phyloP scores from a whole-genome alignment of 1,140 invertebrate genomes.

The Drosophila yakuba region DNA sequence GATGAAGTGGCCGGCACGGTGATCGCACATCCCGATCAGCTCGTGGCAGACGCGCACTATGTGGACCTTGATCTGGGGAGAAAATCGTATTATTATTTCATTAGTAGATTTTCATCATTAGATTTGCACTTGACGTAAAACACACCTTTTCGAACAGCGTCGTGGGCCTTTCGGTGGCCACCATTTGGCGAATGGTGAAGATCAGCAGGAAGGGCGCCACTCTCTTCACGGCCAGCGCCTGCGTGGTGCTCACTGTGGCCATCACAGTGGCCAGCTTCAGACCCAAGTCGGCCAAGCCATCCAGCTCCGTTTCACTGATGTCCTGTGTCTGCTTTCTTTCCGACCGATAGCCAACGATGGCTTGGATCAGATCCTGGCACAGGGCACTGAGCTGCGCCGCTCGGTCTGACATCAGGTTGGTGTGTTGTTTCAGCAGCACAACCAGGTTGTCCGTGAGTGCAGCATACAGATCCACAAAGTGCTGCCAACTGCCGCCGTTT shows the following conservation, averaged over 20 bases:
- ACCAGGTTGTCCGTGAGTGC: slow-evolving; percentile 57
- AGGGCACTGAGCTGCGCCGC: slow-evolving; percentile 69
- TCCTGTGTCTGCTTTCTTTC: slow-evolving; percentile 67
- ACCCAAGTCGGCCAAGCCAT: slow-evolving; percentile 69
- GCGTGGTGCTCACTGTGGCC: slow-evolving; percentile 51
- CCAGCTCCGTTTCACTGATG: slow-evolving; percentile 61
- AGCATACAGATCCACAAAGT: slow-evolving; percentile 57
- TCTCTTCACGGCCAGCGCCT: slow-evolving; percentile 73
- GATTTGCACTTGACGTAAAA: not conserved
- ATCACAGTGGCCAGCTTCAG: slow-evolving; percentile 74
- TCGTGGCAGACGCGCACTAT: slow-evolving; percentile 77
- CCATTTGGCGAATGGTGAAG: slow-evolving; percentile 79
- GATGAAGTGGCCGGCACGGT: slow-evolving; percentile 80
- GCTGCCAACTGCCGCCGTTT: slow-evolving; percentile 42
- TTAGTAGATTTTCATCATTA: too few relatives aligned
- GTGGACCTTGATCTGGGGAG: slow-evolving; percentile 72
- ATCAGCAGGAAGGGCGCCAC: slow-evolving; percentile 79
- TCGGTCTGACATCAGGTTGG: slow-evolving; percentile 66
- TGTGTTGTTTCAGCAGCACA: slow-evolving; percentile 66
- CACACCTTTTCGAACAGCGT: slow-evolving; percentile 77
- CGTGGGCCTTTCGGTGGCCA: slow-evolving; percentile 68
- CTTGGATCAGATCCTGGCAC: slow-evolving; percentile 75
- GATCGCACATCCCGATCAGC: slow-evolving; percentile 77
- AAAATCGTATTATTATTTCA: not conserved
- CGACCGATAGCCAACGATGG: slow-evolving; percentile 74